Evolutionary conservation across 2,888 invertebrate species (phyloP).

Genomic region (Himalopsyche kuldschensis): DNA sequence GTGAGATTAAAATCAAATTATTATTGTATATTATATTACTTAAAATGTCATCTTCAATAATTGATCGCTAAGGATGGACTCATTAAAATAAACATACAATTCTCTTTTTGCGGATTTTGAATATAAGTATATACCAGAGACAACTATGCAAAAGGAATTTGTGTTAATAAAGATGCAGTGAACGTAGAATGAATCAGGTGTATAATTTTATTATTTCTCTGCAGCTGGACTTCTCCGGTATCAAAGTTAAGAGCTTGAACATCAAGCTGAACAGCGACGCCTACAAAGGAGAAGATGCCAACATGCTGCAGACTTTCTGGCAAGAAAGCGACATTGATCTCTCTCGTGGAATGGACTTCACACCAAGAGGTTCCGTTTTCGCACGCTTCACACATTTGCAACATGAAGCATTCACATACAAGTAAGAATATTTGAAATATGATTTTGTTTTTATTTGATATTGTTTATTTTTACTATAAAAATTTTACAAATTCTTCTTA

Average conservation of each 20-base stretch:
- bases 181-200: no score
- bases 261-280: not conserved
- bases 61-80: no score
- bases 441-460: no score
- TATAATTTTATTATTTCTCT: slow-evolving; percentile 24
- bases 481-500: no score
- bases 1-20: slow-evolving; percentile 49
- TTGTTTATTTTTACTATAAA: no score
- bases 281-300: slow-evolving; percentile 53
- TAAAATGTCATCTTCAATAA: no score
- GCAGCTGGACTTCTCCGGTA: slow-evolving; percentile 66
- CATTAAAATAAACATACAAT: no score
- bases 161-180: no score
- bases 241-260: slow-evolving; percentile 50
- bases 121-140: no score
- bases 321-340: slow-evolving; percentile 77
- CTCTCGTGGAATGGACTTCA: slow-evolving; percentile 79
- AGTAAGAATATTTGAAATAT: slow-evolving; percentile 46
- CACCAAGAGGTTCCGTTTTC: slow-evolving; percentile 71
- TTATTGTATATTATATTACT: no score
- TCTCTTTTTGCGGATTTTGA: no score
- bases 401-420: slow-evolving; percentile 66
- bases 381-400: slow-evolving; percentile 72
- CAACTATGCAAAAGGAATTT: no score
- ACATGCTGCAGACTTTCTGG: slow-evolving; percentile 73